These are phyloP conservation scores for Sialia sialis DNA, from an alignment of 2,113 vertebrate species.

Conservation along the genomic window DNA sequence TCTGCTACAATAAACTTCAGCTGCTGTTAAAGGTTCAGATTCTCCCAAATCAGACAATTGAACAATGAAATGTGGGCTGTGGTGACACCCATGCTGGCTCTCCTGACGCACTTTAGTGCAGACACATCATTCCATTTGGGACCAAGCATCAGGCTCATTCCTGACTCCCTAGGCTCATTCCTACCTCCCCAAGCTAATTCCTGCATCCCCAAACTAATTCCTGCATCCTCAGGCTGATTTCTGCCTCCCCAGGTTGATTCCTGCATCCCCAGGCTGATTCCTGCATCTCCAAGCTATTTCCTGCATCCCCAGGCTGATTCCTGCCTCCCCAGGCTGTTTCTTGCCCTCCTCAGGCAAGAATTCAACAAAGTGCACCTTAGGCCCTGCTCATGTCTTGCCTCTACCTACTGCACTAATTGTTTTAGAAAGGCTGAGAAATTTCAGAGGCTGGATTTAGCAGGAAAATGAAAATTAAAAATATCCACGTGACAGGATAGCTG, in stretches of 20 bases:
- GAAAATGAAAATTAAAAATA: background rate
- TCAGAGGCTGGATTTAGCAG: background rate
- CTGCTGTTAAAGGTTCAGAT: background rate
- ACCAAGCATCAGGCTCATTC: background rate
- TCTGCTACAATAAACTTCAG: background rate
- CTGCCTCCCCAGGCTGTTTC: background rate
- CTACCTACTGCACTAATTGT: background rate
- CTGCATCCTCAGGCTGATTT: too few species aligned
- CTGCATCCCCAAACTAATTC: background rate
- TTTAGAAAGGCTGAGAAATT: background rate
- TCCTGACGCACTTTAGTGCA: background rate
- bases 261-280: background rate
- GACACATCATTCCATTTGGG: background rate
- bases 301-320: background rate
- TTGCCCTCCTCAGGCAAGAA: background rate
- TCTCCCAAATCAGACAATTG: rapidly evolving
- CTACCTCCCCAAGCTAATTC: background rate
- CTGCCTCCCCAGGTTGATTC: too few species aligned
- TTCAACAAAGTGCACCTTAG: background rate
- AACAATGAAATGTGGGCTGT: background rate
- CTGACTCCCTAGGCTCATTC: background rate
- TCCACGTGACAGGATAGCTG: background rate
- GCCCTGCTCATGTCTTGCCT: background rate
- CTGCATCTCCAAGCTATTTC: background rate
- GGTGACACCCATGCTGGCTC: background rate